Evolutionary conservation across 2,113 vertebrate genomes (phyloP).

Genomic region (Phycodurus eques): DNA sequence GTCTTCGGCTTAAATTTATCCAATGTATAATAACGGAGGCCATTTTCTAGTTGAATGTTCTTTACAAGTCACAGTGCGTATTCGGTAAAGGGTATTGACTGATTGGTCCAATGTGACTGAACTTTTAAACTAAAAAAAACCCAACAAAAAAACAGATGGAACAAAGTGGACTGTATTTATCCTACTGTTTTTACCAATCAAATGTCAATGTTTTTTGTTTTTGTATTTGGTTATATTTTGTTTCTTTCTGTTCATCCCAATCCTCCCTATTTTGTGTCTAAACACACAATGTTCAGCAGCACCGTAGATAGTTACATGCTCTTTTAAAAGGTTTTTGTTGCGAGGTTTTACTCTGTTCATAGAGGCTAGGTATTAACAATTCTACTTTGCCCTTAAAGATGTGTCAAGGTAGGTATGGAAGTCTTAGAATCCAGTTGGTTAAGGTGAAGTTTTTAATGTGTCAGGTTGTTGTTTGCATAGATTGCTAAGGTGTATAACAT

Average conservation of each 20-base stretch:
- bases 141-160: conserved; percentile 45
- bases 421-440: conserved; percentile 57
- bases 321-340: conserved; percentile 52
- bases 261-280: conserved; percentile 62
- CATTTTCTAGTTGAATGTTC: conserved; percentile 78
- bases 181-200: conserved; percentile 80
- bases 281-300: conserved; percentile 61
- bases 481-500: conserved; percentile 51
- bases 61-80: conserved; percentile 74
- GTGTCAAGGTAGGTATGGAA: conserved; percentile 56
- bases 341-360: conserved; percentile 67
- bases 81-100: conserved; percentile 64
- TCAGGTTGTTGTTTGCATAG: conserved; percentile 56
- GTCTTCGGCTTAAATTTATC: conserved; percentile 70
- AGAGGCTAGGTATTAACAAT: conserved; percentile 71
- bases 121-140: conserved; percentile 57
- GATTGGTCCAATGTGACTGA: conserved; percentile 63
- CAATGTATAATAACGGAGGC: conserved; percentile 74
- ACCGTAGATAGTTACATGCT: conserved; percentile 61
- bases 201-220: conserved; percentile 61
- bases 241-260: conserved; percentile 51
- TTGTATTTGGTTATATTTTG: conserved; percentile 59
- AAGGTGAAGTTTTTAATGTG: conserved; percentile 54
- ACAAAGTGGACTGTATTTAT: conserved; percentile 79
- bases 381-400: conserved; percentile 50